Evolutionary conservation across 1,140 invertebrate species (phyloP), one percentile per base, ranked within the genome.

Genomic region (Pentalonia nigronervosa): DNA sequence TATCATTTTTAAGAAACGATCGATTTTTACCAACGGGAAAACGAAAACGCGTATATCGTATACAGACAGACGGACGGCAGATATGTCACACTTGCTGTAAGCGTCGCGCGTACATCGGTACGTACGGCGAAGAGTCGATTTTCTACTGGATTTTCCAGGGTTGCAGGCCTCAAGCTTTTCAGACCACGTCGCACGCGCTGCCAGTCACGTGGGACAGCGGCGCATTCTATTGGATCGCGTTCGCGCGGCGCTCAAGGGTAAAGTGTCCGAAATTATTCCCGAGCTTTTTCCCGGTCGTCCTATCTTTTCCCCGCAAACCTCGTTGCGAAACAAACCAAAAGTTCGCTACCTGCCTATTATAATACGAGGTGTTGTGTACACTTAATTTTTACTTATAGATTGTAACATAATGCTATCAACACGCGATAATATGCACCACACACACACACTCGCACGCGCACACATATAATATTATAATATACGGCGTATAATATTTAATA

Each of bases 131-230:
- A 91, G 45, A 34, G 91, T 84, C 91, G 91, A 53, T 47, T 92
- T 84, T 53, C 91, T 92, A 92, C 91, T 92, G 91, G 91, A 83
- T 83, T 92, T 92, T 91, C 67, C 91, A 53, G 91, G 91, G 91
- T 8, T 47, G 45, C 76, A 21, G 81, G 91, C 88, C 50, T 90
- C 50, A 50, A 30, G 34, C 84, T 92, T 92, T 83, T 60, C 53
- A 53, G 25, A 50, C 21, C 50, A 45, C 76, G 47, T 76, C 91
- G 76, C 48, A 67, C 76, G 76, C 76, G 47, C 91, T 36, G 91
- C 81, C 81, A 34, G 76, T 81, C 91, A 92, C 91, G 91, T 84
- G 91, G 91, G 47, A 92, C 91, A n/a, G 45, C 67, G 45, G 91
- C 91, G 91, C 91, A 92, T 92, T 92, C 88, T 90, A 47, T 90